A percentile compares a stretch with the other conserved stretches of the same genome.
Conservation (phyloP, 2,888 invertebrate genomes). For the Gari tellinella region DNA sequence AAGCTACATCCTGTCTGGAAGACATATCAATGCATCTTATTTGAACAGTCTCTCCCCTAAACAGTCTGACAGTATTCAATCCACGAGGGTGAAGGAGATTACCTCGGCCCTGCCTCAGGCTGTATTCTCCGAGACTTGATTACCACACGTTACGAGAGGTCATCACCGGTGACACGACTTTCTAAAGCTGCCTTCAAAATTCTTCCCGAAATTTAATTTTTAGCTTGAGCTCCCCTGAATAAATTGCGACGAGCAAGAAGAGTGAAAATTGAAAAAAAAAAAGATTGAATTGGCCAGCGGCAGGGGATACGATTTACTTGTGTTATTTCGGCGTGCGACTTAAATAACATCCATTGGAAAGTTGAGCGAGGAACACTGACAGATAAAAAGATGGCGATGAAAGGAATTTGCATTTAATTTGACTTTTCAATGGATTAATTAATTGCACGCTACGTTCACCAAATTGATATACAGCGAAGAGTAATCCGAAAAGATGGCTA, state of each 20-base stretch:
- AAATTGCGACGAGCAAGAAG: conserved; percentile 25
- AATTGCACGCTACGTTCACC: conserved; percentile 28
- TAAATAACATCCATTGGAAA: not conserved
- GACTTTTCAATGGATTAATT: conserved; percentile 39
- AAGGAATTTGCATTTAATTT: conserved; percentile 47
- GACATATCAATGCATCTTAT: too few species aligned
- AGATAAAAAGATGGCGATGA: conserved; percentile 30
- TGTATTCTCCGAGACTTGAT: too few species aligned
- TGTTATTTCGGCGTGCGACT: conserved; percentile 2
- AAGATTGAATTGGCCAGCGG: conserved; percentile 24
- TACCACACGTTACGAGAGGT: too few species aligned
- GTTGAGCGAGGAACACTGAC: not conserved
- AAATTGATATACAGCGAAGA: conserved; percentile 2
- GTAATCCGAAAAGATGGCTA: not conserved
- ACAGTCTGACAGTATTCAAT: too few species aligned
- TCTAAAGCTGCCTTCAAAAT: conserved; percentile 1
- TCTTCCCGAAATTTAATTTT: conserved; percentile 24
- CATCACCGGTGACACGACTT: not conserved
- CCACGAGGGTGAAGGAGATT: not conserved
- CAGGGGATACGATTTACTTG: conserved; percentile 22
- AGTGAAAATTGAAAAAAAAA: conserved; percentile 41
- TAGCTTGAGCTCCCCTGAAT: conserved; percentile 31
- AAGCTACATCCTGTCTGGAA: too few species aligned
- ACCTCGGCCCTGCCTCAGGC: too few species aligned
- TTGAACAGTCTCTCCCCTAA: too few species aligned